Evolutionary conservation across 2,797 vertebrate species (phyloP).

Genomic region (Centroberyx gerrardi): DNA sequence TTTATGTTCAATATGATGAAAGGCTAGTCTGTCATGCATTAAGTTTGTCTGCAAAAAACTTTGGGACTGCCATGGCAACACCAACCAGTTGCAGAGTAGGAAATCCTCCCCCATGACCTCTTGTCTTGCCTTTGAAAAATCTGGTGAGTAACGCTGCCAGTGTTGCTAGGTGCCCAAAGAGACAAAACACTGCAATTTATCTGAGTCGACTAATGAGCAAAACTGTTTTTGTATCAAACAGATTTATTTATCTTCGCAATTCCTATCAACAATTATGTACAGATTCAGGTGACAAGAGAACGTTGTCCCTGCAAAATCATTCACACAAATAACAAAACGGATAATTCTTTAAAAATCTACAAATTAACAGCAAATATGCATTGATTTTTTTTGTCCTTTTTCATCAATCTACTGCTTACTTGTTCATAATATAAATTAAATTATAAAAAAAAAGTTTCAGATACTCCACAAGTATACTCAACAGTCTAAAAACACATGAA

Average conservation of each 20-base stretch:
- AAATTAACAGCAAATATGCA: constrained; percentile 72
- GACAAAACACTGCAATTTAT: constrained; percentile 54
- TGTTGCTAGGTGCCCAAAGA: constrained; percentile 70
- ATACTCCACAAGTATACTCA: constrained; percentile 46
- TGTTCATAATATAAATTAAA: constrained; percentile 76
- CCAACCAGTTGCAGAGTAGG: constrained; percentile 61
- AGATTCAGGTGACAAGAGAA: constrained; percentile 68
- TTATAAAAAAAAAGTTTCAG: constrained; percentile 49
- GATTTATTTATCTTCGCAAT: constrained; percentile 76
- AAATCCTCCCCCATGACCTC: constrained; percentile 74
- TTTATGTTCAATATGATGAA: constrained; percentile 49
- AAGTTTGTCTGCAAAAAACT: constrained; percentile 45
- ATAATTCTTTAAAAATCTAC: constrained; percentile 66
- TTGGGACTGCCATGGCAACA: constrained; percentile 58
- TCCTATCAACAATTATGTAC: constrained; percentile 84
- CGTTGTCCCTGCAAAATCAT: constrained; percentile 52
- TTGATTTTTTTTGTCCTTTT: constrained; percentile 56
- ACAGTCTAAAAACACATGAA: constrained; percentile 34
- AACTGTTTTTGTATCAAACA: constrained; percentile 72
- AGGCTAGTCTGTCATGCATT: constrained; percentile 58
- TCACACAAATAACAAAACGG: constrained; percentile 35
- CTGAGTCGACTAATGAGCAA: constrained; percentile 24
- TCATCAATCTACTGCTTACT: constrained; percentile 60
- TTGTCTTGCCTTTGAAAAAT: constrained; percentile 63
- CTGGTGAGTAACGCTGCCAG: constrained; percentile 47